Base-by-base conservation (phyloP, 2,888 invertebrate genomes). In the Hoplodrina blanda region DNA sequence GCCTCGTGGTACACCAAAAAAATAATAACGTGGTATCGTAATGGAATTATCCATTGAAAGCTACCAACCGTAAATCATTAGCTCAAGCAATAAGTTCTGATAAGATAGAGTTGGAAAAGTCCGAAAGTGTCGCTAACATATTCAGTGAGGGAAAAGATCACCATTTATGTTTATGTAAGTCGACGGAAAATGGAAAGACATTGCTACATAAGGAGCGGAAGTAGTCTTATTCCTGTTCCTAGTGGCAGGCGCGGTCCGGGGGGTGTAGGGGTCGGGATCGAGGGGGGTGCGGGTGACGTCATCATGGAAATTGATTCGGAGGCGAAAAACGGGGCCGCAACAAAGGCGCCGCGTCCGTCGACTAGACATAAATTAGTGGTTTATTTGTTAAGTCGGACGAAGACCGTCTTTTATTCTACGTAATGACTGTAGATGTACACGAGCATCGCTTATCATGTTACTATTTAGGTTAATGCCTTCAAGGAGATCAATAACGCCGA, bases 301-400 rank as follows among this genome's bases (percentile, higher is more conserved):
- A 95, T 90, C 88, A 90, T 92, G 91, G 90, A 93, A 94, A 95
- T 95, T 95, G 94, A 95, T 95, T 94, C 91, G 91, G 89, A 90
- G 92, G 92, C 92, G 93, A 92, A 94, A 93, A 93, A 94, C 91
- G 91, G 91, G 92, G 94, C 92, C 93, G 91, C 90, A 90, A 91
- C 91, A 91, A 92, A 91, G 92, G 91, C 92, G 93, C 88, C 91
- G 92, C 88, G 89, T 88, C 89, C 91, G 88, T 82, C 86, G 85
- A 85, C 89, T 86, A 88, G 88, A 91, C 91, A 93, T 93, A 93
- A 94, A 93, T 93, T 94, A 92, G 92, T 88, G 88, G 82, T 85
- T 89, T 93, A 93, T 93, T 93, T 92, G 92, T 89, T 91, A 91
- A 92, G 76, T 83, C 73, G 87, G 80, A 87, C 84, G 85, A 85